These are phyloP conservation scores for Chironex yamaguchii DNA, from an alignment of 30 jellyfish, hydroid and myxozoan species.

Conservation along the genomic window DNA sequence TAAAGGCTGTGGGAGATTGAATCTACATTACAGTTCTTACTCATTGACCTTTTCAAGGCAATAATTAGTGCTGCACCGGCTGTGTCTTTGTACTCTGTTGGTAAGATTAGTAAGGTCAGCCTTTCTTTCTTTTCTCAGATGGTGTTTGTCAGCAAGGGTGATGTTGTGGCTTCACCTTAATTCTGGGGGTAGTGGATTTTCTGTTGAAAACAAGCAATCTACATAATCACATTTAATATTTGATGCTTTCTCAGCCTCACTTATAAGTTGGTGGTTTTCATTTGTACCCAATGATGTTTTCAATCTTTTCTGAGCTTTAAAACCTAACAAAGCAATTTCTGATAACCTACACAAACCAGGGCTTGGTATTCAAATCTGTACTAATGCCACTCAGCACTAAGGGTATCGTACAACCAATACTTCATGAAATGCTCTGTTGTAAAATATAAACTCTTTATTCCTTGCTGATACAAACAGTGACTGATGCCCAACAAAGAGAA, in stretches of 20 bases:
- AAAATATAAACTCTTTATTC: no score
- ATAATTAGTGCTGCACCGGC: conserved; percentile 29
- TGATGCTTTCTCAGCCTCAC: conserved; percentile 24
- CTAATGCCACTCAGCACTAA: conserved; percentile 59
- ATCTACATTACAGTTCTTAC: conserved; percentile 17
- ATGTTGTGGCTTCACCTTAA: not conserved
- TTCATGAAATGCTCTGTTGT: not conserved
- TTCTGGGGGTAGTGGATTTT: conserved; percentile 53
- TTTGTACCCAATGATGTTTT: not conserved
- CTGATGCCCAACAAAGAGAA: no score
- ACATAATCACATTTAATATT: conserved; percentile 6
- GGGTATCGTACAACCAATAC: conserved; percentile 37
- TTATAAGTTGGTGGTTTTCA: not conserved
- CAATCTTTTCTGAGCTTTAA: conserved; percentile 13
- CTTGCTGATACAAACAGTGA: no score
- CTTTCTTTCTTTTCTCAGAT: not conserved
- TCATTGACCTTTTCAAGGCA: conserved; percentile 4
- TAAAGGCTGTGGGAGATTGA: conserved; percentile 24
- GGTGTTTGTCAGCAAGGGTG: conserved; percentile 4
- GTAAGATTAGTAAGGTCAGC: conserved; percentile 23
- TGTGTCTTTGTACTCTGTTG: conserved; percentile 43
- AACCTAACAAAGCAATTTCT: conserved; percentile 9
- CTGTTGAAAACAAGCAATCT: conserved; percentile 9
- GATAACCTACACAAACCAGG: conserved; percentile 27
- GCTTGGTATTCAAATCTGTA: conserved; percentile 49